Percentiles rank a stretch among this genome's conserved stretches.
Conservation (phyloP, 2,113 vertebrate species). For the Oncorhynchus kisutch region DNA sequence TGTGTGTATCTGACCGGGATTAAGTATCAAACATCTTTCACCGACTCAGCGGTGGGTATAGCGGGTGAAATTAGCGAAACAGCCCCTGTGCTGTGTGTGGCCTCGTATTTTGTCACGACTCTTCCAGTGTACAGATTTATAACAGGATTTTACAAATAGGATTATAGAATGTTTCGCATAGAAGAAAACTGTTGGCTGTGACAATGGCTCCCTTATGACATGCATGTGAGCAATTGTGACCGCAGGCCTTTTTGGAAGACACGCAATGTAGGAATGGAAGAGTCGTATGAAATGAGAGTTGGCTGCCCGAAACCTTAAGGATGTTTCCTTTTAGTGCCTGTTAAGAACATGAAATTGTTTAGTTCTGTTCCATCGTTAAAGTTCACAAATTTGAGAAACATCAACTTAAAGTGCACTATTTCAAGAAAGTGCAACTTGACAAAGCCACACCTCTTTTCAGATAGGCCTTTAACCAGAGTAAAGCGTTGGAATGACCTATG, state of each 20-base stretch:
- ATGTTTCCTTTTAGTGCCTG: background rate
- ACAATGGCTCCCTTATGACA: conserved; percentile 23
- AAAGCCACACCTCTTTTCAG: no score
- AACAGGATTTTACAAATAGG: background rate
- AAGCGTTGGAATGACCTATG: no score
- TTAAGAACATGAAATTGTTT: background rate
- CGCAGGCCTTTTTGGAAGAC: background rate
- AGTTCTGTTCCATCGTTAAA: background rate
- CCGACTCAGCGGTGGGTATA: no score
- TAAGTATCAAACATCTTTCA: conserved; percentile 15
- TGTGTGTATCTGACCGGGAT: conserved; percentile 21
- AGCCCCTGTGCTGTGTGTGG: conserved; percentile 11
- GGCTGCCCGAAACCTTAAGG: background rate
- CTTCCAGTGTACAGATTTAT: background rate
- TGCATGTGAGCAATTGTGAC: conserved; percentile 9
- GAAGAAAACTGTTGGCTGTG: background rate
- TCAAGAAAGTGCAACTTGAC: no score
- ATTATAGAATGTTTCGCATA: background rate
- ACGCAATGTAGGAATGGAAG: background rate
- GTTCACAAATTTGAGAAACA: background rate
- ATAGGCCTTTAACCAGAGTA: no score
- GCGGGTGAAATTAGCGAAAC: background rate
- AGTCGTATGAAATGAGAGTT: background rate
- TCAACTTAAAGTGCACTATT: background rate
- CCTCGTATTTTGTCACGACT: background rate